phyloP scores from a whole-genome alignment of 2,113 vertebrate genomes.

The Menidia beryllina region DNA sequence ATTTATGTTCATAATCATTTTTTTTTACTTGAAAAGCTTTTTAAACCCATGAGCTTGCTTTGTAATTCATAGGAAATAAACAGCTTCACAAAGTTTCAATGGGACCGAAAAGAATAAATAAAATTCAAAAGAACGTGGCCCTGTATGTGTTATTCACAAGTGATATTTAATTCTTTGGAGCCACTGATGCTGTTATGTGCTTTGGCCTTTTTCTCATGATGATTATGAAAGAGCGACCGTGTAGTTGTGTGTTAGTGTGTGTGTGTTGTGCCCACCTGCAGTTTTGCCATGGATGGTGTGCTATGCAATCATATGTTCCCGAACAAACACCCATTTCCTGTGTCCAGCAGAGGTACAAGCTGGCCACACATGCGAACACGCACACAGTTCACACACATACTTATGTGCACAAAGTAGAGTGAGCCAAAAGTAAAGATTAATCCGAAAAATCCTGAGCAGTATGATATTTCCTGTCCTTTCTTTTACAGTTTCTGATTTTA shows the following conservation, averaged over 20 bases:
- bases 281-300: constrained; percentile 46
- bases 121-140: too few species aligned
- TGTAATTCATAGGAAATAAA: too few species aligned
- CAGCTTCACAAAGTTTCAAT: too few species aligned
- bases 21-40: too few species aligned
- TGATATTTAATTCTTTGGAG: constrained; percentile 32
- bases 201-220: constrained; percentile 32
- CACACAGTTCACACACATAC: background rate
- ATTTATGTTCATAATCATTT: too few species aligned
- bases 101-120: too few species aligned
- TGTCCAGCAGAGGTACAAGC: constrained; percentile 69
- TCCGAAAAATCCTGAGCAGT: background rate
- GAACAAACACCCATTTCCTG: constrained; percentile 59
- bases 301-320: constrained; percentile 54
- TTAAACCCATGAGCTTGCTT: too few species aligned
- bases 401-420: background rate
- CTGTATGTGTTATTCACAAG: constrained; percentile 9
- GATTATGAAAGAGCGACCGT: constrained; percentile 31
- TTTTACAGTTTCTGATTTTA: constrained; percentile 5
- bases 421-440: background rate
- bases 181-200: constrained; percentile 16
- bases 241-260: constrained; percentile 4
- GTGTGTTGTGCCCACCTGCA: constrained; percentile 30
- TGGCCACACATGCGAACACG: constrained; percentile 18
- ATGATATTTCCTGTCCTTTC: background rate